Evolutionary conservation across 2,113 vertebrate genomes (phyloP).

Genomic region (Pleuronectes platessa): DNA sequence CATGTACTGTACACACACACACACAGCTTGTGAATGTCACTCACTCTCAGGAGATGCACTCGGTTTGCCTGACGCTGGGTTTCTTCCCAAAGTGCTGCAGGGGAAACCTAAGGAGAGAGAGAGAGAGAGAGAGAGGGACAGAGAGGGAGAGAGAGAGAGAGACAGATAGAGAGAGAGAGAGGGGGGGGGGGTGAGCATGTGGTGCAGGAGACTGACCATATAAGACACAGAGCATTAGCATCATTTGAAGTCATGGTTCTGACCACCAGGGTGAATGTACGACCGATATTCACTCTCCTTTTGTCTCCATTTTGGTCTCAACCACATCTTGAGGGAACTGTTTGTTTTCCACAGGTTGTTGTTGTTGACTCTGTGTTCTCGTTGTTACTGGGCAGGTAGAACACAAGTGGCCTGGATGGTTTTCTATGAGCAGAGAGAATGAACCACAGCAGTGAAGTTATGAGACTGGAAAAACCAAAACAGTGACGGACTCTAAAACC

Average conservation of each 20-base stretch:
- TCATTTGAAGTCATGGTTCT: no score
- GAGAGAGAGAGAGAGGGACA: conserved; percentile 5
- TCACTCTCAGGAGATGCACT: conserved; percentile 63
- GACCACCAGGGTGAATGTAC: no score
- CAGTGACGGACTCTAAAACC: no score
- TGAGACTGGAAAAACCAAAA: no score
- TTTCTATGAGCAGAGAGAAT: no score
- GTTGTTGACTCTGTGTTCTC: no score
- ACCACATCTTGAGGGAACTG: no score
- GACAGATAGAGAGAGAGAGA: conserved; percentile 3
- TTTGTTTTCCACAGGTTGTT: background rate
- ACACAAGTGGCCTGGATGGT: no score
- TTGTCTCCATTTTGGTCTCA: no score
- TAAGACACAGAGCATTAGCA: background rate
- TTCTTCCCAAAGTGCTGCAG: conserved; percentile 77
- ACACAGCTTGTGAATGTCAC: conserved; percentile 69
- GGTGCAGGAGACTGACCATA: background rate
- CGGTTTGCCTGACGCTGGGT: conserved; percentile 68
- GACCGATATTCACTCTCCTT: no score
- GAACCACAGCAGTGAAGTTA: no score
- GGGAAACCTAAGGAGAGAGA: conserved; percentile 68
- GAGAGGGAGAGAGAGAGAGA: conserved; percentile 29
- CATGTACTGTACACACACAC: conserved; percentile 21
- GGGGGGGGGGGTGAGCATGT: background rate
- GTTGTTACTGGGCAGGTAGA: no score